Base-by-base conservation (phyloP, 92 coral and sea anemone species). In the Epizoanthus ramosus region DNA sequence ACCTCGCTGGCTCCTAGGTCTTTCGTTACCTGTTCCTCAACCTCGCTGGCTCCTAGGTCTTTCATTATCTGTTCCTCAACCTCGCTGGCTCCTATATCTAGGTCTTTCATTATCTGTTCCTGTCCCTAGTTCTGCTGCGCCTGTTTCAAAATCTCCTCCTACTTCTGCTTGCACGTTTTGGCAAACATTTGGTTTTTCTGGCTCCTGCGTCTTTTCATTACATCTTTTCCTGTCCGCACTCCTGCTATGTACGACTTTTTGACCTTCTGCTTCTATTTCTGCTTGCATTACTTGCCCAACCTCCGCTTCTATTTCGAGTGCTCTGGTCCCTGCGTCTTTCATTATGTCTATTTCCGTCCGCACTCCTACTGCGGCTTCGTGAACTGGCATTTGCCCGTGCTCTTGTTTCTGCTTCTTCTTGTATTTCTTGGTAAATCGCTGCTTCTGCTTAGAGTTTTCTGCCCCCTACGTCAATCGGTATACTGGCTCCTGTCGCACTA, bases 151-250 rank as follows among this genome's bases (percentile, higher is more conserved):
- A 19, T 8, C 28, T 72, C 10, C 43, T 37, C 35, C n/a, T 10
- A 33, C 79, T 72, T 9, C 77, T 72, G 57, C 77, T 72, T 37
- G 24, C n/a, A 14, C 60, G 43, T 18, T 7, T 10, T 70, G 24
- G 16, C 13, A n/a, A 67, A 25, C 41, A n/a, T 39, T n/a, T 31
- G 6, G 10, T 70, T 24, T 70, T 70, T 70, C 56, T 70, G 9
- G 23, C 21, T 39, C n/a, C 64, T 59, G 64, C 56, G 41, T 9
- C 16, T 15, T 70, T 18, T n/a, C 37, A 37, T 71, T 57, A 19
- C 16, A 1, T 71, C 75, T 23, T 60, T 45, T 13, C 57, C 53
- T 13, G 43, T 57, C 35, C 57, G 53, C 35, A 17, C 80, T 75
- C 54, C 81, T 59, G 4, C n/a, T n/a, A n/a, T n/a, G 37, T 53